Percentiles rank a stretch among this genome's conserved stretches.
These are phyloP conservation scores for Corticium candelabrum DNA, from an alignment of 37 sponge, comb jelly and placozoan species.

Conservation along the genomic window DNA sequence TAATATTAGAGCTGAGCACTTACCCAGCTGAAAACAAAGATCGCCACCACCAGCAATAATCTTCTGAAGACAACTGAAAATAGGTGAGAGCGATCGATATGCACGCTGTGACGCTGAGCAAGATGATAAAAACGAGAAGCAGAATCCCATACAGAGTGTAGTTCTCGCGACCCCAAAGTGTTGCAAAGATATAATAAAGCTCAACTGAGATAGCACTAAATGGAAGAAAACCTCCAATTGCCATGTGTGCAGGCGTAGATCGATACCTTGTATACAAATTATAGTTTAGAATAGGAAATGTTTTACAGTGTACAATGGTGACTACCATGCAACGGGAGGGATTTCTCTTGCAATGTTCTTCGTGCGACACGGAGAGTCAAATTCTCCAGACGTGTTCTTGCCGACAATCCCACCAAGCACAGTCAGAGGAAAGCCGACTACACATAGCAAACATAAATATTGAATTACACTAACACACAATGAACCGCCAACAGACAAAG, in stretches of 20 bases:
- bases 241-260: slow-evolving; percentile 47
- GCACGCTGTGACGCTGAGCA: slow-evolving; percentile 73
- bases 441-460: not conserved
- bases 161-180: slow-evolving; percentile 78
- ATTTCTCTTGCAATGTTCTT: slow-evolving; percentile 88
- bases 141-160: slow-evolving; percentile 85
- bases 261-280: slow-evolving; percentile 21
- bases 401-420: slow-evolving; percentile 86
- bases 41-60: slow-evolving; percentile 97
- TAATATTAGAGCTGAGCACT: slow-evolving; percentile 1
- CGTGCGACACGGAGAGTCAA: slow-evolving; percentile 89
- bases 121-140: slow-evolving; percentile 73
- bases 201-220: slow-evolving; percentile 90
- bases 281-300: not conserved
- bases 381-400: slow-evolving; percentile 57
- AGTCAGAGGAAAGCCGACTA: slow-evolving; percentile 87
- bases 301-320: not conserved
- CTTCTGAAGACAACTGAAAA: slow-evolving; percentile 82
- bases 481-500: slow-evolving; percentile 3
- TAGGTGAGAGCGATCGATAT: slow-evolving; percentile 87
- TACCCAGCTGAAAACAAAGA: slow-evolving; percentile 69
- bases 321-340: slow-evolving; percentile 60
- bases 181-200: slow-evolving; percentile 88
- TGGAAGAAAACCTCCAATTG: slow-evolving; percentile 79
- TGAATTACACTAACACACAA: no score